Conservation (phyloP, 2,888 invertebrate genomes). For the Tridacna crocea region DNA sequence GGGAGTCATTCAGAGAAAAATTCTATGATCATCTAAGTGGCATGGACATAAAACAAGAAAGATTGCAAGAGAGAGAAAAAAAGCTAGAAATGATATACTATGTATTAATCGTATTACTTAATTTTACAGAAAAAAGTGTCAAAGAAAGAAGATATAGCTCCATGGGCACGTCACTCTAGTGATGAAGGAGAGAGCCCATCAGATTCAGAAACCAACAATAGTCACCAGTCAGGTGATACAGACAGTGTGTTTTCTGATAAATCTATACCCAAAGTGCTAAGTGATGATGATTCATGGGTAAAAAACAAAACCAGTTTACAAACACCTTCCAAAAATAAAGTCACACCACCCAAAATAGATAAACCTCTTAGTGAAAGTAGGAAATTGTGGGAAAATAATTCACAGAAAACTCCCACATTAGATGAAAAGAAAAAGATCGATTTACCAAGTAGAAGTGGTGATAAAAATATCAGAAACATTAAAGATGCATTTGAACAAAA, state of each 20-base stretch:
- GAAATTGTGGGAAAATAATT: slow-evolving; percentile 54
- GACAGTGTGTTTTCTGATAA: slow-evolving; percentile 63
- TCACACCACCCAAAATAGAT: slow-evolving; percentile 22
- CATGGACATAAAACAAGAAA: no score
- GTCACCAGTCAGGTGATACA: slow-evolving; percentile 62
- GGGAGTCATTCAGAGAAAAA: no score
- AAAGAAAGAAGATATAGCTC: slow-evolving; percentile 57
- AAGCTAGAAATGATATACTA: no score
- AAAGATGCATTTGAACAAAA: slow-evolving; percentile 62
- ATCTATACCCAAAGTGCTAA: slow-evolving; percentile 50
- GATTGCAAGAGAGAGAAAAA: no score
- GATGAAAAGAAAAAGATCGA: slow-evolving; percentile 49
- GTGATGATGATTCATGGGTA: slow-evolving; percentile 58
- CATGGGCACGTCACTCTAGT: slow-evolving; percentile 71
- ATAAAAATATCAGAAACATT: slow-evolving; percentile 50
- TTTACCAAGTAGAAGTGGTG: slow-evolving; percentile 41
- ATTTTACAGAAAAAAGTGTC: slow-evolving; percentile 41
- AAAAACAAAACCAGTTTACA: slow-evolving; percentile 36
- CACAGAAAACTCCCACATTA: slow-evolving; percentile 51
- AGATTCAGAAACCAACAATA: slow-evolving; percentile 65
- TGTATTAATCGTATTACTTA: no score
- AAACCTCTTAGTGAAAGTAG: slow-evolving; percentile 36
- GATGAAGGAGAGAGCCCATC: slow-evolving; percentile 64
- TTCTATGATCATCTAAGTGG: no score
- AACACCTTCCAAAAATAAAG: slow-evolving; percentile 12